Conservation (phyloP, 2,888 invertebrate species). For the Lithophane leautieri region DNA sequence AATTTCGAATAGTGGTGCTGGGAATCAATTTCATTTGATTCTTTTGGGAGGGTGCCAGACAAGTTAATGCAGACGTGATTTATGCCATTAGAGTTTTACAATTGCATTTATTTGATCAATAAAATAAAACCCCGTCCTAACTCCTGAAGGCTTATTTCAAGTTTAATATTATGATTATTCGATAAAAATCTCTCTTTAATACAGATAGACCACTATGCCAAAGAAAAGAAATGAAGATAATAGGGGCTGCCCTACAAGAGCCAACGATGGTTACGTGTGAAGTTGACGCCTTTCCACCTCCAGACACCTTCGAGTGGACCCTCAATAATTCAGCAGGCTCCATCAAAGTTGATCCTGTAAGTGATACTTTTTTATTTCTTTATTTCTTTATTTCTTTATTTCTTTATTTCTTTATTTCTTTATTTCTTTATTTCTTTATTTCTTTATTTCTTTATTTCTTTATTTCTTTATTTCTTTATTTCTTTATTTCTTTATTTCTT, state of each 20-base stretch:
- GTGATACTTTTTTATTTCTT: no score
- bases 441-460: no score
- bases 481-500: no score
- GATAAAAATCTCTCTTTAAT: slow-evolving; percentile 23
- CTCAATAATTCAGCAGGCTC: slow-evolving; percentile 97
- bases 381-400: no score
- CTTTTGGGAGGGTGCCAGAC: no score
- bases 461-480: no score
- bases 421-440: no score
- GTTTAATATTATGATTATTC: neutral
- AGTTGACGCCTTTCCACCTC: slow-evolving; percentile 96
- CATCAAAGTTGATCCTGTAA: slow-evolving; percentile 92
- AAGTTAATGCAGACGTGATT: no score
- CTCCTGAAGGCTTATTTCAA: no score
- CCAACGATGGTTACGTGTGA: slow-evolving; percentile 94
- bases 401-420: no score
- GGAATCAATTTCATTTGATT: neutral
- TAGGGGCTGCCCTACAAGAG: slow-evolving; percentile 96
- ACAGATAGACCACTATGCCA: slow-evolving; percentile 96
- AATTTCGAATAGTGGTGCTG: neutral
- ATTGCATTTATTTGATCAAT: neutral
- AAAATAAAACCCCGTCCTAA: neutral
- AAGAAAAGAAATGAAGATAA: slow-evolving; percentile 94
- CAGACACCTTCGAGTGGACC: slow-evolving; percentile 96
- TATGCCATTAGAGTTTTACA: neutral